Evolutionary conservation across 2,113 vertebrate genomes (phyloP).

Genomic region (Panthera tigris): DNA sequence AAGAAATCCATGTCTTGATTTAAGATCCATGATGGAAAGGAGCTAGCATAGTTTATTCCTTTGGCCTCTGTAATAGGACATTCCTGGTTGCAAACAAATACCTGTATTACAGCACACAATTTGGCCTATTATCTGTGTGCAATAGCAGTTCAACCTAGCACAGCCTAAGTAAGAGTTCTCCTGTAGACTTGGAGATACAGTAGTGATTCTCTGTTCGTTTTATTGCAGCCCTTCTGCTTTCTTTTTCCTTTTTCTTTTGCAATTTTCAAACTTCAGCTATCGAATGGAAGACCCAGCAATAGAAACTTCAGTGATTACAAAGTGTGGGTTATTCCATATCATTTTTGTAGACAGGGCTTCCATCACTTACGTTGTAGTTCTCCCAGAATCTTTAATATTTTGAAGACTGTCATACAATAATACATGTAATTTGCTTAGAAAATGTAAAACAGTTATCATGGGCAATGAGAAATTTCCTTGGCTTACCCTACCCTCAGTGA

Average conservation of each 20-base stretch:
- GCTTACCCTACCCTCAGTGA: constrained; percentile 2
- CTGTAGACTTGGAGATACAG: background rate
- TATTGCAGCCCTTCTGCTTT: constrained; percentile 23
- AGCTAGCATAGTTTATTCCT: constrained; percentile 29
- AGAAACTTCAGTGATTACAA: constrained; percentile 50
- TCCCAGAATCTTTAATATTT: constrained; percentile 51
- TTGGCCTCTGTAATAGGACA: constrained; percentile 44
- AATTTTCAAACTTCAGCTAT: constrained; percentile 42
- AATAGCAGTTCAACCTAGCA: background rate
- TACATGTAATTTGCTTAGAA: background rate
- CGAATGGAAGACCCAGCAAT: constrained; percentile 47
- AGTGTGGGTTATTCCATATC: constrained; percentile 28
- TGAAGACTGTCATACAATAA: background rate
- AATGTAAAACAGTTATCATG: constrained; percentile 6
- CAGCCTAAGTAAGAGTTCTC: background rate
- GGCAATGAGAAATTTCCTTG: constrained; percentile 34
- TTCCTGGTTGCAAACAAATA: constrained; percentile 58
- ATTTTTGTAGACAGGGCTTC: constrained; percentile 25
- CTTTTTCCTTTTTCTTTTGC: constrained; percentile 39
- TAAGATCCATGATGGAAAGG: constrained; percentile 49
- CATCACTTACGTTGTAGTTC: background rate
- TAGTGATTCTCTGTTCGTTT: constrained; percentile 19
- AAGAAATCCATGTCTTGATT: constrained; percentile 45
- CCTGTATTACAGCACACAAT: constrained; percentile 28
- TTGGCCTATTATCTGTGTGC: background rate